Base-by-base conservation (phyloP, 2,113 vertebrate species). In the Ptyas mucosa region DNA sequence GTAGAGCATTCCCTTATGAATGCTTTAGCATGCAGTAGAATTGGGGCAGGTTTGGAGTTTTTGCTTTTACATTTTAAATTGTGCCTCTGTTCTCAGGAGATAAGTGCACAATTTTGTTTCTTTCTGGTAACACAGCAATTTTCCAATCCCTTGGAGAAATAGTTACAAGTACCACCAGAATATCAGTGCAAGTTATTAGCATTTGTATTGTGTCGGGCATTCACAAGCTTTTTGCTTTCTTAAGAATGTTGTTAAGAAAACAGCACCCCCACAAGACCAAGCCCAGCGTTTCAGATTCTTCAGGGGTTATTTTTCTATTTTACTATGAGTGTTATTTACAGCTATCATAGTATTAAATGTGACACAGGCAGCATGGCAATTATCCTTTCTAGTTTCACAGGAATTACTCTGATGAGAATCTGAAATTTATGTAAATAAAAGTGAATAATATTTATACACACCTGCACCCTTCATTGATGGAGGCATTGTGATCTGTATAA, bases 11-110 rank as follows among this genome's bases (percentile, higher is more conserved):
- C 92, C 58, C 89, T 89, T 75, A 29, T 89, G 49, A n/a, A 23
- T 92, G 55, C n/a, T 81, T 91, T 91, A 89, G 64, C 58, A 85
- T 91, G 54, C 46, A 85, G 20, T 61, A 26, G 90, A 93, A 93
- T 89, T 90, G 87, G 69, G 49, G 55, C 51, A 88, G 20, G 34
- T 81, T 93, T 92, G 46, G 69, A 88, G 49, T 46, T 58, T 61
- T 91, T 57, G 69, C 89, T 89, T 94, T 94, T 81, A 89, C 95
- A 51, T 61, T 93, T 95, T 92, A 34, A 85, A 94, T 58, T 89
- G 49, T 2, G 85, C 92, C 69, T 94, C 91, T 95, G 86, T 85
- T 96, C 92, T 88, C 93, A 89, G 91, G 86, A 55, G 88, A 93
- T 91, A 85, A 46, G 93, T 94, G 90, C 52, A 64, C 2, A 1